Base-by-base conservation (phyloP, 2,797 vertebrate species). In the Lateolabrax maculatus region DNA sequence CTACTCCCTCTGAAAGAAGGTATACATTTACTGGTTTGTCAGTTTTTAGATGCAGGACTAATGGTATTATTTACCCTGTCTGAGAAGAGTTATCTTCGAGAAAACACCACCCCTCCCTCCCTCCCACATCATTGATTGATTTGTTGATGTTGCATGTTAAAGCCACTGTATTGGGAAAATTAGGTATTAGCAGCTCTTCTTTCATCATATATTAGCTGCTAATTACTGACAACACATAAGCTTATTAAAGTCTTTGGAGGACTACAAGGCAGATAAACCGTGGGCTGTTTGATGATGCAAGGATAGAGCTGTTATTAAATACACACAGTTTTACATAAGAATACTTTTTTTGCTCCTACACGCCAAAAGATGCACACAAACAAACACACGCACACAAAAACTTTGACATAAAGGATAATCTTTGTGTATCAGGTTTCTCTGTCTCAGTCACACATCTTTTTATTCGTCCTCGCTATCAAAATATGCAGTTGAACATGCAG, bases 131-230 rank as follows among this genome's bases (percentile, higher is more conserved):
- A 83, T 62, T 51, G 77, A 86, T 78, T 60, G 36, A 69, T 74
- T 69, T 78, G 80, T 89, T 81, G 75, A 80, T 82, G 70, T 58
- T 78, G 58, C 63, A 29, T 65, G 55, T 83, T 83, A 62, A 80
- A 84, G 75, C 51, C 72, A 31, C 61, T 29, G 27, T 52, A 41
- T 34, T 81, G 16, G 74, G 56, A 76, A 74, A 82, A 83, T 71
- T 10, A 85, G 74, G 81, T 80, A 76, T 87, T 84, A 83, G 57
- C 68, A 63, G 76, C 76, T 67, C 65, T 56, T 65, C 81, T 79
- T 85, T 87, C 77, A 91, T 87, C 87, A 84, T 65, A 82, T 65
- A 76, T 90, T 81, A 87, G 73, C 60, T 70, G 70, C 82, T 79
- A 87, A 89, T 92, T 85, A 91, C 66, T 61, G 75, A 80, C 67